Percentiles rank a stretch among this genome's conserved stretches.
Evolutionary conservation across 2,113 vertebrate genomes (phyloP).

Genomic region (Cariama cristata): DNA sequence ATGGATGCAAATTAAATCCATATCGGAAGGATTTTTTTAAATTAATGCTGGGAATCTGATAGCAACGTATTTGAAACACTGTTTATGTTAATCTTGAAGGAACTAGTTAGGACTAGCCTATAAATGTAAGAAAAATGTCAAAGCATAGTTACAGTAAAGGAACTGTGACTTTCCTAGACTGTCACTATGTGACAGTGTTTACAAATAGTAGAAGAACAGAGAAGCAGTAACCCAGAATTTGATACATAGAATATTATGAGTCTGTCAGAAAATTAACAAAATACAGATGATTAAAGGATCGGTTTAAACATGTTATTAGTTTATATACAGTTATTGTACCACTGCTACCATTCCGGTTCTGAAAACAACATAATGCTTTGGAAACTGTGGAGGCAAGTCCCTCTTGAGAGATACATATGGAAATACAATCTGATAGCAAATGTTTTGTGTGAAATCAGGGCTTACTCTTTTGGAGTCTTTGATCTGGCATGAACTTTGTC

Average conservation of each 20-base stretch:
- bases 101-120: slow-evolving; percentile 39
- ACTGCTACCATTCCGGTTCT: background rate
- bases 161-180: background rate
- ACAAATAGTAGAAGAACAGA: background rate
- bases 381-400: background rate
- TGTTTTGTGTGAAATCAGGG: background rate
- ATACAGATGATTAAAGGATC: background rate
- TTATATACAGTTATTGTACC: background rate
- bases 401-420: background rate
- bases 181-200: background rate
- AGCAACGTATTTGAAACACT: slow-evolving; percentile 12
- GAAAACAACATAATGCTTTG: background rate
- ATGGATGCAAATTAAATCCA: slow-evolving; percentile 38
- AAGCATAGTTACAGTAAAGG: background rate
- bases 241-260: background rate
- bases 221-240: background rate
- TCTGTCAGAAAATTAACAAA: slow-evolving; percentile 4
- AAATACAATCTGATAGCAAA: background rate
- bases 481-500: background rate
- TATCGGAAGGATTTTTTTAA: slow-evolving; percentile 39
- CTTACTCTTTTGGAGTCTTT: background rate
- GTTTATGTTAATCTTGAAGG: slow-evolving; percentile 28
- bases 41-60: slow-evolving; percentile 50
- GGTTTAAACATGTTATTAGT: background rate
- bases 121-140: background rate